These are phyloP conservation scores for Hydrocynus forskahlii DNA, from an alignment of 2,797 vertebrate species.

Conservation along the genomic window DNA sequence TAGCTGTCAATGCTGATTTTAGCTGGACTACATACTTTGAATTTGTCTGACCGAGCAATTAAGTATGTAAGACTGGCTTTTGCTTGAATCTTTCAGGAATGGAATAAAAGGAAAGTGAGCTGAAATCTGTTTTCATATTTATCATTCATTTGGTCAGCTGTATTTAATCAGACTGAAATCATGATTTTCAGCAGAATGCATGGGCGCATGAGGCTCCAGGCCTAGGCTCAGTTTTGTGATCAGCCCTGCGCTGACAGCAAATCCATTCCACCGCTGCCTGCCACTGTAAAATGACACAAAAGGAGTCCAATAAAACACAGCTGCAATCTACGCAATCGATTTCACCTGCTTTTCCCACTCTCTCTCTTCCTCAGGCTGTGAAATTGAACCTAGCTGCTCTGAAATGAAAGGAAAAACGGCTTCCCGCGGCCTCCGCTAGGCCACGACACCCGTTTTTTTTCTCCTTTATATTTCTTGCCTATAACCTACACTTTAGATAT, in stretches of 20 bases:
- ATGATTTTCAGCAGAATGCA: background rate
- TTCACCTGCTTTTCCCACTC: conserved; percentile 84
- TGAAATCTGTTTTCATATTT: no score
- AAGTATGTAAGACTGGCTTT: no score
- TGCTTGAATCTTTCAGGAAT: no score
- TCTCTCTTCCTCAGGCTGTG: conserved; percentile 78
- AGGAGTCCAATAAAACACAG: conserved; percentile 86
- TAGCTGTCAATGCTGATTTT: no score
- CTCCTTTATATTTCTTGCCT: conserved; percentile 70
- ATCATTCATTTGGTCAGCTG: background rate
- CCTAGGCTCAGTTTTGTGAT: conserved; percentile 68
- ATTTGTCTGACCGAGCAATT: no score
- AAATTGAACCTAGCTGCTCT: conserved; percentile 84
- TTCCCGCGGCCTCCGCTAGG: conserved; percentile 72
- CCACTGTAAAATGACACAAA: conserved; percentile 78
- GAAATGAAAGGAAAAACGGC: conserved; percentile 77
- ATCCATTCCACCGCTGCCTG: conserved; percentile 73
- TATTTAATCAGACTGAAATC: background rate
- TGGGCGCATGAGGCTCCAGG: conserved; percentile 2
- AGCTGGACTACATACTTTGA: no score
- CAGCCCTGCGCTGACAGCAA: conserved; percentile 69
- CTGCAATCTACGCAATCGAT: conserved; percentile 86
- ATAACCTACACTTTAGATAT: conserved; percentile 67
- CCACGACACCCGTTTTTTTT: conserved; percentile 68
- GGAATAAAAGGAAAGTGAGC: no score